phyloP scores from a whole-genome alignment of 35 echinoderm and acorn worm genomes.

The Nesometra sesokonis region DNA sequence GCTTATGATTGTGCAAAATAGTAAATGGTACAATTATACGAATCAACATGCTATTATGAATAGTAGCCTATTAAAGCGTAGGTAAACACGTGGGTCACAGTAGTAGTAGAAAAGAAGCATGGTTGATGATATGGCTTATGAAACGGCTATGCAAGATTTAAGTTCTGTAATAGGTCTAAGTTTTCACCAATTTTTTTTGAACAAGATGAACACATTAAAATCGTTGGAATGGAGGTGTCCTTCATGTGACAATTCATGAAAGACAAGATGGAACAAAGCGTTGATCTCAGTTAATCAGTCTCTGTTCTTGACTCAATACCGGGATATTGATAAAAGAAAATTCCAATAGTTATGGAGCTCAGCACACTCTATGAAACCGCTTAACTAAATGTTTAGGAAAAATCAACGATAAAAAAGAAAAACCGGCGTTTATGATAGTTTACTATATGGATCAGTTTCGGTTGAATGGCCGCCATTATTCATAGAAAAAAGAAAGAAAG shows the following conservation, averaged over 20 bases:
- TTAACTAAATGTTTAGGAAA: neutral
- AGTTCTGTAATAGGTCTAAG: no score
- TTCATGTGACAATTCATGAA: neutral
- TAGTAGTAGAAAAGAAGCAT: no score
- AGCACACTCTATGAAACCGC: neutral
- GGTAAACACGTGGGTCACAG: no score
- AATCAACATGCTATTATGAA: no score
- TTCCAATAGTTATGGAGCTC: neutral
- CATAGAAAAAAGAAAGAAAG: neutral
- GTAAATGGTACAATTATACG: no score
- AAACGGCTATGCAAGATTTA: no score
- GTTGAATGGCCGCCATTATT: neutral
- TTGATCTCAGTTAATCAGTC: neutral
- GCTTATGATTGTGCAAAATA: no score
- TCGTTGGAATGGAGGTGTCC: neutral
- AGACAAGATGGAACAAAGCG: neutral
- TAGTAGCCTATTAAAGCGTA: no score
- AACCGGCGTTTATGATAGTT: no score
- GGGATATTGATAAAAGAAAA: neutral
- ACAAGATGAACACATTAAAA: no score
- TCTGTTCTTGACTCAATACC: neutral
- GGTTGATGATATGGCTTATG: no score
- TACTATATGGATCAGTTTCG: neutral
- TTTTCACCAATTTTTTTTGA: no score
- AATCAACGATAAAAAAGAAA: neutral